Base-by-base conservation (phyloP, 2,113 vertebrate genomes). In the Montifringilla adamsi region DNA sequence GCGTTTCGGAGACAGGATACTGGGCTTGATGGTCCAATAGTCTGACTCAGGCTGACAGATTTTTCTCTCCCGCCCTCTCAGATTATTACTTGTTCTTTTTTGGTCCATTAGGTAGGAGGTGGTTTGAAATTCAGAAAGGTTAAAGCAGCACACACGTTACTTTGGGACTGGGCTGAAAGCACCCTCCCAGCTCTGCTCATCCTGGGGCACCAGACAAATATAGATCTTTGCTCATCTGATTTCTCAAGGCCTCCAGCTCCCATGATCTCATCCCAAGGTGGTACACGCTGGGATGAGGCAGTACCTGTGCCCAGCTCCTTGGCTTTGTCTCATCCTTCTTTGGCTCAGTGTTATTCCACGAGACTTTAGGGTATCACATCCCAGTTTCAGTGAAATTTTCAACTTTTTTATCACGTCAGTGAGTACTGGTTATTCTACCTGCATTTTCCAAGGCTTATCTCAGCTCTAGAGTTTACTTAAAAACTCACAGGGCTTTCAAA, bases 11-110 rank as follows among this genome's bases (percentile, higher is more conserved):
- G 96, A 95, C 95, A 96, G 96, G 95, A 96, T 92, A 0, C 95
- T 72, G 90, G 56, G n/a, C 76, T 88, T 90, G 93, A 89, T 92
- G 90, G 69, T 92, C 95, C 96, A 96, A 75, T 94, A 93, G 83
- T 97, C 92, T 96, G 95, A 95, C 41, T 97, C 95, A 96, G 94
- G 69, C 94, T 94, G 90, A 96, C 93, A 95, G 94, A 90, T 93
- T 94, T 94, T 94, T 86, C 84, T 88, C 49, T 84, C 91, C 95
- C 88, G 15, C 92, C 94, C 94, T 96, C 93, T 90, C 90, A 24
- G 73, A 93, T 88, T 93, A 93, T 96, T 93, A 92, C 79, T 94
- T 94, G 90, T 95, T 93, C 94, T 92, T 93, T 96, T 96, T 96
- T 79, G 72, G 92, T 88, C 72, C 52, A 28, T 94, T 83, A 95